Conservation (phyloP, 2,888 invertebrate genomes). For the Anoncus sp. region DNA sequence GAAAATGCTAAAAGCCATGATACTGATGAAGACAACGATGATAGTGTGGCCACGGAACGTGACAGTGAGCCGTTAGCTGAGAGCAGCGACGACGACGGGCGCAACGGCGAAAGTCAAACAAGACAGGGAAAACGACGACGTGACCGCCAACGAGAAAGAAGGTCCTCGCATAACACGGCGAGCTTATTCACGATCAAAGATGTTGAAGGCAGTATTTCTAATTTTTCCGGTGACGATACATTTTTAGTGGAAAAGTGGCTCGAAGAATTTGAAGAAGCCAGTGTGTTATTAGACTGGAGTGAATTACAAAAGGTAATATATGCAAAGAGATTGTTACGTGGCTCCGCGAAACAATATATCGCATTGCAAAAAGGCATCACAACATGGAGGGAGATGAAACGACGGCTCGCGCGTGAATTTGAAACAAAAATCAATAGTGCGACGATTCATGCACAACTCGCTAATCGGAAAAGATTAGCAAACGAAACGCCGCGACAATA, state of each 20-base stretch:
- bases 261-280: constrained; percentile 62
- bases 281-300: constrained; percentile 55
- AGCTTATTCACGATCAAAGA: constrained; percentile 10
- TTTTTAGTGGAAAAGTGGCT: constrained; percentile 53
- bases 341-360: constrained; percentile 62
- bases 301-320: constrained; percentile 60
- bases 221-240: constrained; percentile 50
- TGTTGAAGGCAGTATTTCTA: constrained; percentile 35
- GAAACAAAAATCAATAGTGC: constrained; percentile 49
- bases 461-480: constrained; percentile 20
- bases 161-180: neutral
- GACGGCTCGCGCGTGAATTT: constrained; percentile 55
- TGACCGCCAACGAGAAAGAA: neutral
- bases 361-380: constrained; percentile 48
- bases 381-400: constrained; percentile 53
- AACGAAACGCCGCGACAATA: constrained; percentile 58
- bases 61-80: neutral
- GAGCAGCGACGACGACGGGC: neutral
- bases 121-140: neutral
- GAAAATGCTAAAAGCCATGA: neutral
- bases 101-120: neutral
- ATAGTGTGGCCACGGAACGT: neutral
- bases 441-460: constrained; percentile 51
- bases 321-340: constrained; percentile 56
- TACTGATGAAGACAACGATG: neutral